Base-by-base conservation (phyloP, 2,888 invertebrate species). In the Deilephila elpenor region DNA sequence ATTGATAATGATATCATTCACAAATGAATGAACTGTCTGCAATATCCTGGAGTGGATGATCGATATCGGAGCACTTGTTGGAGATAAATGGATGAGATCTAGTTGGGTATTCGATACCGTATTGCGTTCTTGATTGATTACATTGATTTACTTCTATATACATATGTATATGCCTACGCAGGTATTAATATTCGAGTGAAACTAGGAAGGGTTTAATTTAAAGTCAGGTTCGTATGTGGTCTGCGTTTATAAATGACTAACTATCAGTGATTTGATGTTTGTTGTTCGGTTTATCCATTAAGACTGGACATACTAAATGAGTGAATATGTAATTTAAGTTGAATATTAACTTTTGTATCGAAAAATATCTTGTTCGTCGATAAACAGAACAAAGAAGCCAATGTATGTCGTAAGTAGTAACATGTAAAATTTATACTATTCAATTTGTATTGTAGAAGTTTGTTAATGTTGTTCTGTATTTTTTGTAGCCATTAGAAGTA, bases 31-130 rank as follows among this genome's bases (percentile, higher is more conserved):
- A 67, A 51, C 25, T 67, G 67, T 51, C 67, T 51, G 25, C 51
- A 67, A 51, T 67, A 67, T 67, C 67, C 67, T 67, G 64, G 32
- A 64, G 37, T 64, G 67, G 67, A 67, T 67, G 67, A 67, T 67
- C 67, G 67, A 67, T 67, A 51, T 67, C 67, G 17, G 25, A 51
- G 67, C 51, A 67, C 51, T 67, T 67, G 64, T 64, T 44, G 67
- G 51, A 67, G 64, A 67, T 67, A 67, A 67, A 67, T 67, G 64
- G 44, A 67, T 44, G 44, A 67, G 67, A 67, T 67, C 51, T 51
- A 67, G 44, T 67, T 51, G 67, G 51, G 67, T 67, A 67, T 51
- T 67, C 67, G 67, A 51, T 67, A 67, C 67, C 67, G 67, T 67
- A 67, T 67, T 67, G 44, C 67, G 51, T 67, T 67, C 67, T 67